phyloP scores from a whole-genome alignment of 2,797 vertebrate species.

The Hipposideros larvatus region DNA sequence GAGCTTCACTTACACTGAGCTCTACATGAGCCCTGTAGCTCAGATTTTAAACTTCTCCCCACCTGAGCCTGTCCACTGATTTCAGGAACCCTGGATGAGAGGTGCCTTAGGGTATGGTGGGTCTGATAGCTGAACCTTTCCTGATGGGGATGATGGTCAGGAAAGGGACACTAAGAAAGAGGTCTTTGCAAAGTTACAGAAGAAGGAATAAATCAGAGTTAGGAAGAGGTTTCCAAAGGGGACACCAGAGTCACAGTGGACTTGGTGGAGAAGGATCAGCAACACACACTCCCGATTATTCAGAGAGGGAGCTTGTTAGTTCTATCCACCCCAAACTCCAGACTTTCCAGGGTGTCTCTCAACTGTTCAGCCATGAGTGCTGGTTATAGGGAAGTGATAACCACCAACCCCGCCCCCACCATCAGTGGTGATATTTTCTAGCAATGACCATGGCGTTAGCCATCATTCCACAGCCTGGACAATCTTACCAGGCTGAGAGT shows the following conservation, averaged over 20 bases:
- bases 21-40: neutral
- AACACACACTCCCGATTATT: fast-evolving
- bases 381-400: neutral
- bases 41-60: neutral
- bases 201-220: neutral
- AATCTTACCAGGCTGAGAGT: neutral
- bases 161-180: neutral
- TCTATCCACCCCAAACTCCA: neutral
- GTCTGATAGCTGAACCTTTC: neutral
- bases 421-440: fast-evolving
- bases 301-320: neutral
- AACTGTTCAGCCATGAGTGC: neutral
- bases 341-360: neutral
- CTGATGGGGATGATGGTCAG: no score
- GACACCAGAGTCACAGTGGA: no score
- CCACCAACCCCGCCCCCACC: neutral
- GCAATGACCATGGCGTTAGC: neutral
- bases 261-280: neutral
- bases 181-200: neutral
- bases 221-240: neutral
- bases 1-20: neutral
- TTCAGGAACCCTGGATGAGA: neutral
- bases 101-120: fast-evolving
- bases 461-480: neutral
- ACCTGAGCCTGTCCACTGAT: no score